Percentiles rank a stretch among this genome's conserved stretches.
Conservation (phyloP, 1,140 invertebrate genomes). For the Araneus ventricosus region DNA sequence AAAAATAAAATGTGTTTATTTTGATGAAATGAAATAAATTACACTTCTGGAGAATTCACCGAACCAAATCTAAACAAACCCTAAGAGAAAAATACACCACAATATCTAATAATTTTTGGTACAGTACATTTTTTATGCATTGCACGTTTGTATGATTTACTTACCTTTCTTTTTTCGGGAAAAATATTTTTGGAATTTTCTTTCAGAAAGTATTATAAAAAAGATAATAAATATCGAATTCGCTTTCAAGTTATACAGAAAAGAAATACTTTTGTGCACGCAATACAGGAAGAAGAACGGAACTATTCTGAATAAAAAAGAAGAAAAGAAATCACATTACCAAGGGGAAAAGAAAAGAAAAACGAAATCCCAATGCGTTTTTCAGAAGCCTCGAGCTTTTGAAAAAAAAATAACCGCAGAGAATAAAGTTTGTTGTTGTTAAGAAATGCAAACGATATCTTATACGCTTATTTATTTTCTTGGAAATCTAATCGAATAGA, state of each 20-base stretch:
- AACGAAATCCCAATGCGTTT: slow-evolving; percentile 12
- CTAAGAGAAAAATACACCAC: not conserved
- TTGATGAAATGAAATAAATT: no score
- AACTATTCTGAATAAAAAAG: not conserved
- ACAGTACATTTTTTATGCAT: not conserved
- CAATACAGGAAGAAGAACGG: not conserved
- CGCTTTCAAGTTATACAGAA: slow-evolving; percentile 6
- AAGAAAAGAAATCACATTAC: slow-evolving; percentile 7
- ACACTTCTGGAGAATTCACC: no score
- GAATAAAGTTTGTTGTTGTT: slow-evolving; percentile 30
- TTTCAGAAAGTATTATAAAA: not conserved
- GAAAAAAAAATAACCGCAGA: not conserved
- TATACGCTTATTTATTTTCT: slow-evolving; percentile 34
- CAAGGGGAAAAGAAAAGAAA: not conserved
- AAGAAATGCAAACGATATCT: slow-evolving; percentile 34
- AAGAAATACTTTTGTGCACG: slow-evolving; percentile 15
- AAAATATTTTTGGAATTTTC: slow-evolving; percentile 14
- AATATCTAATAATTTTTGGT: not conserved
- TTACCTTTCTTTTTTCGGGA: not conserved
- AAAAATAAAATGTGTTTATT: no score
- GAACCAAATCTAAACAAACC: no score
- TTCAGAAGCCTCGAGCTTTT: not conserved
- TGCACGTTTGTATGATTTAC: not conserved
- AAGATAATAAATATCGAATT: slow-evolving; percentile 25
- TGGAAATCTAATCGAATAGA: slow-evolving; percentile 3